These are phyloP conservation scores for Enteromius viviparus DNA, from an alignment of 2,797 vertebrate species.

Conservation along the genomic window DNA sequence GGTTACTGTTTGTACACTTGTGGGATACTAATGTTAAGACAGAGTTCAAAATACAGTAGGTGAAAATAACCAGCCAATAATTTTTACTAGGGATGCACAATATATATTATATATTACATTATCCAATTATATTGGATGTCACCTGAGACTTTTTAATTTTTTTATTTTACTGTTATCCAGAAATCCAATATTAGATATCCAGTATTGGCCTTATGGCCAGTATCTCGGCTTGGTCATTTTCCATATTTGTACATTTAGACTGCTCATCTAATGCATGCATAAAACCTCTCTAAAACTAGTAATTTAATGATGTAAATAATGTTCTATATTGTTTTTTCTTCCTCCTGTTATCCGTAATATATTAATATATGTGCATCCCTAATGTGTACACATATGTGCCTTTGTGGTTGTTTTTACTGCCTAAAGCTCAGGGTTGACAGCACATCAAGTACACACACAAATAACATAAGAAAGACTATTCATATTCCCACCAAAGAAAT, in stretches of 20 bases:
- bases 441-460: conserved; percentile 24
- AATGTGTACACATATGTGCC: background rate
- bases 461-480: conserved; percentile 19
- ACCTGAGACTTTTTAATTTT: background rate
- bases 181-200: background rate
- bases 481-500: conserved; percentile 31
- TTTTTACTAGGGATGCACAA: background rate
- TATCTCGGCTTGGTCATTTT: background rate
- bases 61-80: background rate
- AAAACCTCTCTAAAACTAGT: background rate
- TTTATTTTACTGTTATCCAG: background rate
- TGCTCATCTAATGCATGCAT: background rate
- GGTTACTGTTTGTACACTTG: conserved; percentile 4
- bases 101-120: background rate
- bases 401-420: conserved; percentile 24
- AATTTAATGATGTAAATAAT: background rate
- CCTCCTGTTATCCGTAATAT: background rate
- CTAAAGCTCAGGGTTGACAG: conserved; percentile 24
- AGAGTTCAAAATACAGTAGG: background rate
- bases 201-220: background rate
- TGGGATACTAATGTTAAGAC: conserved; percentile 3
- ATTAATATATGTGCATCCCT: conserved; percentile 5
- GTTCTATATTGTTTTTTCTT: background rate
- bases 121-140: background rate
- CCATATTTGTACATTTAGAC: background rate